Percentiles rank a stretch among this genome's conserved stretches.
phyloP scores from a whole-genome alignment of 1,140 invertebrate genomes.

The Pseudobourletiella spinata region DNA sequence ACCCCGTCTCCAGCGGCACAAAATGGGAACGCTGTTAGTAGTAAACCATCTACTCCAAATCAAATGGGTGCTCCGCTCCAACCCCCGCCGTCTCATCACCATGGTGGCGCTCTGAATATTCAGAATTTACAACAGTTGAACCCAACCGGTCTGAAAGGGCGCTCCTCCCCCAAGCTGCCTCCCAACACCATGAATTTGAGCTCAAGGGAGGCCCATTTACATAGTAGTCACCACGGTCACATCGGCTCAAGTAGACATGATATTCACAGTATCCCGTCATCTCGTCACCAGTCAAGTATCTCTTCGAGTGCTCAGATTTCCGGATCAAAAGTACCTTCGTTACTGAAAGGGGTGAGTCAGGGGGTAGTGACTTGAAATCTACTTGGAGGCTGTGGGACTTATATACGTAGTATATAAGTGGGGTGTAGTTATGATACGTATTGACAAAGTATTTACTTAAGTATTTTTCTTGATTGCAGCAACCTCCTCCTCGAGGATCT shows the following conservation, averaged over 20 bases:
- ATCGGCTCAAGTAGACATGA: conserved; percentile 3
- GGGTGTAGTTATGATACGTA: no score
- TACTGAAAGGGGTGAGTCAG: conserved; percentile 43
- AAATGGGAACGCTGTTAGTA: conserved; percentile 14
- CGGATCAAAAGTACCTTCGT: conserved; percentile 38
- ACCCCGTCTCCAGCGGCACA: conserved; percentile 44
- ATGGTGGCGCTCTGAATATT: conserved; percentile 32
- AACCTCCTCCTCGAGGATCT: conserved; percentile 46
- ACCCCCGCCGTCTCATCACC: conserved; percentile 34
- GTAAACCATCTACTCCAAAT: conserved; percentile 11
- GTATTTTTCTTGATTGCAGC: conserved; percentile 44
- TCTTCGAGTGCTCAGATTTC: conserved; percentile 17
- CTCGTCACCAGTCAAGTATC: conserved; percentile 10
- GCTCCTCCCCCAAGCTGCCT: conserved; percentile 31
- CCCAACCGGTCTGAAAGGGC: conserved; percentile 23
- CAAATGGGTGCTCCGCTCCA: conserved; percentile 21
- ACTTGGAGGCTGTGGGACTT: no score
- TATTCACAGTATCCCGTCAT: conserved; percentile 1
- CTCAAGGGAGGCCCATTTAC: neutral
- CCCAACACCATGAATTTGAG: neutral
- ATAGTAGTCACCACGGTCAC: neutral
- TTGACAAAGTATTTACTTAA: conserved; percentile 24
- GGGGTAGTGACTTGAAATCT: neutral
- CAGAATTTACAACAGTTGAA: conserved; percentile 36
- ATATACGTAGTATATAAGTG: no score